phyloP scores from a whole-genome alignment of 1,140 invertebrate species.

The Apolygus lucorum region DNA sequence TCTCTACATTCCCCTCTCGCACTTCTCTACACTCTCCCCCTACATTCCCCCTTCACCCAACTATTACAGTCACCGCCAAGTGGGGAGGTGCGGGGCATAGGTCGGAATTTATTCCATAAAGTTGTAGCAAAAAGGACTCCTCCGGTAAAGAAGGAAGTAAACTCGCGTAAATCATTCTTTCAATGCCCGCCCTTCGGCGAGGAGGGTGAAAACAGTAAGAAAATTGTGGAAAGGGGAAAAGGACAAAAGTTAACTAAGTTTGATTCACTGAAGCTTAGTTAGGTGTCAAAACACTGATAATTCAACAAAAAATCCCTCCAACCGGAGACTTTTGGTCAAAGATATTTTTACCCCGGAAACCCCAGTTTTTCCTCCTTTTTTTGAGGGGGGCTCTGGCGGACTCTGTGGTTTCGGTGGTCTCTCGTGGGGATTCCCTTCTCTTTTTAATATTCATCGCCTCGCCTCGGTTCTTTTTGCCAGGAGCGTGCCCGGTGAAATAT shows the following conservation, averaged over 20 bases:
- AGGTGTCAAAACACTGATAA: conserved; percentile 15
- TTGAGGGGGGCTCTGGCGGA: not conserved
- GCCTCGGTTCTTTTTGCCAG: too few species aligned
- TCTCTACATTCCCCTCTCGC: not conserved
- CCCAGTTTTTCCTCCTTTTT: not conserved
- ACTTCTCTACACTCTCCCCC: not conserved
- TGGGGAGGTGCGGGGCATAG: not conserved
- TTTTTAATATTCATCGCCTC: too few species aligned
- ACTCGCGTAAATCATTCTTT: conserved; percentile 10
- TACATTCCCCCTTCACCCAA: not conserved
- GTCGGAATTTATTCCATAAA: conserved; percentile 11
- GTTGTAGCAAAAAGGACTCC: conserved; percentile 1
- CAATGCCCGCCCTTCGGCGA: not conserved
- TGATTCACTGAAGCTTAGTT: conserved; percentile 12
- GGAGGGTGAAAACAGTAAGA: not conserved
- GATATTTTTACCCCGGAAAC: not conserved
- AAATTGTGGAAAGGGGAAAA: not conserved
- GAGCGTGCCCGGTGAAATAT: too few species aligned
- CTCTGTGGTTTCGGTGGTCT: too few species aligned
- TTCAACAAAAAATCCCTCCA: not conserved
- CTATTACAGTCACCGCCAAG: too few species aligned
- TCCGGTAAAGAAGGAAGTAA: not conserved
- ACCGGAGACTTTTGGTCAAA: not conserved
- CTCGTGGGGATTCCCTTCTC: too few species aligned
- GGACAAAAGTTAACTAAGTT: not conserved